Percentiles rank a stretch among this genome's conserved stretches.
These are phyloP conservation scores for Trachymyrmex septentrionalis DNA, from an alignment of 1,140 invertebrate species.

Conservation along the genomic window DNA sequence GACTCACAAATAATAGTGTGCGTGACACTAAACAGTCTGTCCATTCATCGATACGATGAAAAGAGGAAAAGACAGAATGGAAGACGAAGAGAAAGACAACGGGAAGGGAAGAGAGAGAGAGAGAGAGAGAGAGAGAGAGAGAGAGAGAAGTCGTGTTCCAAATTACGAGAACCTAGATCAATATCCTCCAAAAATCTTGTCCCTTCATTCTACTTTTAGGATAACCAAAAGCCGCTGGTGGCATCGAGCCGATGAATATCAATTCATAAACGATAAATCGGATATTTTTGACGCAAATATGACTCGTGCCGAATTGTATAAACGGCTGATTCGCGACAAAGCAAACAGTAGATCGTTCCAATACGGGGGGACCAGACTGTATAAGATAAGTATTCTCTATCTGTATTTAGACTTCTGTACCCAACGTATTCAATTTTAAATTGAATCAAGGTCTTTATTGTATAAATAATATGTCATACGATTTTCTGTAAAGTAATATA, in stretches of 20 bases:
- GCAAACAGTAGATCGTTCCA: slow-evolving; percentile 19
- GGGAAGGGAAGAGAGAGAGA: neutral
- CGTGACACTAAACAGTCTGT: slow-evolving; percentile 9
- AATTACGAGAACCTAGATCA: slow-evolving; percentile 41
- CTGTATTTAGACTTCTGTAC: neutral
- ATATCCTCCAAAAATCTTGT: slow-evolving; percentile 35
- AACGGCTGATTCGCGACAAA: slow-evolving; percentile 20
- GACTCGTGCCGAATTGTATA: slow-evolving; percentile 18
- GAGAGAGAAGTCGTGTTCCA: slow-evolving; percentile 9
- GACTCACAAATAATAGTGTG: neutral
- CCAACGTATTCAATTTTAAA: neutral
- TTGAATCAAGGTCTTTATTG: neutral
- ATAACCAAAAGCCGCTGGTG: neutral
- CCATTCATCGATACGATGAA: slow-evolving; percentile 29
- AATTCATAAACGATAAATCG: slow-evolving; percentile 24
- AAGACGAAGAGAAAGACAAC: neutral
- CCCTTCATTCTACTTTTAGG: neutral
- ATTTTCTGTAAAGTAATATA: slow-evolving; percentile 5
- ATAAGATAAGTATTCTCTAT: slow-evolving; percentile 3
- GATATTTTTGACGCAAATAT: slow-evolving; percentile 35
- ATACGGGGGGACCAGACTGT: neutral
- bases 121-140: neutral
- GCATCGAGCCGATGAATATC: neutral
- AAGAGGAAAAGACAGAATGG: neutral
- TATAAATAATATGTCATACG: slow-evolving; percentile 2